These are phyloP conservation scores for Villa cingulata DNA, from an alignment of 2,888 invertebrate species.

Conservation along the genomic window DNA sequence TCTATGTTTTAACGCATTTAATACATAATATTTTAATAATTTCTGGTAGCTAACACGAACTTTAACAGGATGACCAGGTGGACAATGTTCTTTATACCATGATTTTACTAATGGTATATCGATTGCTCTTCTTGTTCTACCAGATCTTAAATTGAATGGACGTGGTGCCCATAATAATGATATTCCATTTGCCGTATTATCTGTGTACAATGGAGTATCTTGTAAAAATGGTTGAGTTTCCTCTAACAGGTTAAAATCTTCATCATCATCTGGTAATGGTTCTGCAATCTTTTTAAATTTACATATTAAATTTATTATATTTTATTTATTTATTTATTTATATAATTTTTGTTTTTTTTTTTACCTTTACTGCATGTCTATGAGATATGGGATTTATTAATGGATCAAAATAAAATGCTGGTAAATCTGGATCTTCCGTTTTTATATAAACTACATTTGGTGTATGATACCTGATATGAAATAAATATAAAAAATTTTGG, in stretches of 20 bases:
- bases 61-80: constrained; percentile 95
- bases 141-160: constrained; percentile 94
- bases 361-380: constrained; percentile 67
- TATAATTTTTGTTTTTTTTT: constrained; percentile 6
- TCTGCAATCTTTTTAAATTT: constrained; percentile 47
- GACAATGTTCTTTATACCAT: constrained; percentile 93
- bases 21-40: constrained; percentile 91
- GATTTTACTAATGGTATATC: constrained; percentile 95
- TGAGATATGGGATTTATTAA: constrained; percentile 98
- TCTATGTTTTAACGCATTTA: constrained; percentile 94
- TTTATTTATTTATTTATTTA: too few relatives aligned
- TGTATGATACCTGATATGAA: constrained; percentile 77
- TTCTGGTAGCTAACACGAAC: constrained; percentile 99
- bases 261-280: constrained; percentile 83
- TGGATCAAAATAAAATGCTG: constrained; percentile 99
- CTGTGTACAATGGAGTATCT: constrained; percentile 92
- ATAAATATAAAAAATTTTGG: neutral
- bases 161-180: constrained; percentile 94
- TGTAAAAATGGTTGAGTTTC: constrained; percentile 84
- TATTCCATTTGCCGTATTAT: constrained; percentile 98
- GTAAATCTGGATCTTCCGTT: constrained; percentile 98
- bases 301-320: neutral
- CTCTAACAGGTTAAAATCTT: constrained; percentile 84
- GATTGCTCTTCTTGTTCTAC: constrained; percentile 82
- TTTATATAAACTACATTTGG: constrained; percentile 99